phyloP scores from a whole-genome alignment of 2,113 vertebrate species.

The Cathartes aura region DNA sequence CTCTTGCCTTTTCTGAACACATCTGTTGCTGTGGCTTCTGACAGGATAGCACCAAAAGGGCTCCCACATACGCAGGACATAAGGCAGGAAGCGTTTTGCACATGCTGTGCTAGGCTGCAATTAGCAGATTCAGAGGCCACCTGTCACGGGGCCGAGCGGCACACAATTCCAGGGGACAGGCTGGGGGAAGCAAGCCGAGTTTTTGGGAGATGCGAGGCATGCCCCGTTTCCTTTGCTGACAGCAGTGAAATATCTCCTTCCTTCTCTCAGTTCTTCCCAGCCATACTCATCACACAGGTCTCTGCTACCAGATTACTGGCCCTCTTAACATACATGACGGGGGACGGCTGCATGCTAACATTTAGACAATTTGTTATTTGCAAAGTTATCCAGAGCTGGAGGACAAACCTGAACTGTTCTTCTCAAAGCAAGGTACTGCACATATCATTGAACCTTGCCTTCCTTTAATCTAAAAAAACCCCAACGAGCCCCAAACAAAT shows the following conservation, averaged over 20 bases:
- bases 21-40: neutral
- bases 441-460: rapidly evolving
- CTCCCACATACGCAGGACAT: neutral
- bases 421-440: neutral
- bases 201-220: neutral
- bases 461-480: neutral
- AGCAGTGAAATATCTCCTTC: neutral
- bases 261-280: neutral
- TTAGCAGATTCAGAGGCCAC: slow-evolving; percentile 4
- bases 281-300: no score
- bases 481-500: neutral
- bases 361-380: neutral
- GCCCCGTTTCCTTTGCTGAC: neutral
- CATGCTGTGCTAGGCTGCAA: neutral
- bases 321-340: neutral
- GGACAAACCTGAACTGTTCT: neutral
- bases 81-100: neutral
- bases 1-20: slow-evolving; percentile 29
- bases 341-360: neutral
- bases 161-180: neutral
- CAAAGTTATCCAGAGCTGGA: neutral
- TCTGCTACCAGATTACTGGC: neutral
- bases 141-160: neutral
- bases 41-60: neutral
- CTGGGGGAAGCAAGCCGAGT: neutral